These are phyloP conservation scores for Noctua pronuba DNA, from an alignment of 2,888 invertebrate species.

Conservation along the genomic window DNA sequence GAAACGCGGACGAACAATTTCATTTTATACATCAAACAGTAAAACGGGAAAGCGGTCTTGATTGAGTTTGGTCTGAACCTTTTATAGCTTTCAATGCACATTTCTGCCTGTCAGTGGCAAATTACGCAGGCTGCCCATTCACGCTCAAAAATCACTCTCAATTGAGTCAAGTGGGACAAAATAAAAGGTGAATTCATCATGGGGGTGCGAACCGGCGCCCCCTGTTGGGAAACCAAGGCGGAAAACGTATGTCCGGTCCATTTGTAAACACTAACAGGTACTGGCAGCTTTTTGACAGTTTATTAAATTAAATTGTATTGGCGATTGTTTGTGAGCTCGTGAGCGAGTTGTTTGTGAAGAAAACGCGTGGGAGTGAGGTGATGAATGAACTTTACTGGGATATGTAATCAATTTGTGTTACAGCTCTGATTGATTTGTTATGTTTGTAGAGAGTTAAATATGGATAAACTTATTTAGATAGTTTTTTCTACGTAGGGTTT, in stretches of 20 bases:
- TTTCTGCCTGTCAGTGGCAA: slow-evolving; percentile 88
- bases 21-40: slow-evolving; percentile 60
- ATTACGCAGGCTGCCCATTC: slow-evolving; percentile 89
- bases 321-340: slow-evolving; percentile 76
- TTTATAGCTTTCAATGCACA: slow-evolving; percentile 88
- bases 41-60: slow-evolving; percentile 76
- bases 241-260: slow-evolving; percentile 89
- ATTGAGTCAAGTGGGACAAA: slow-evolving; percentile 89
- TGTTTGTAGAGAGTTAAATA: slow-evolving; percentile 5
- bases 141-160: slow-evolving; percentile 89
- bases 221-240: slow-evolving; percentile 85
- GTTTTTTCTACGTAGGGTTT: not conserved
- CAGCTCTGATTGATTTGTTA: slow-evolving; percentile 42
- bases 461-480: not conserved
- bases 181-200: slow-evolving; percentile 89
- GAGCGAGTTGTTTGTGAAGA: slow-evolving; percentile 64
- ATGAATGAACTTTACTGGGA: slow-evolving; percentile 51
- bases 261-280: slow-evolving; percentile 88
- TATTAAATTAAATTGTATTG: slow-evolving; percentile 86
- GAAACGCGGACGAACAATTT: slow-evolving; percentile 56
- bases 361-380: slow-evolving; percentile 47
- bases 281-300: slow-evolving; percentile 87
- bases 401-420: slow-evolving; percentile 53
- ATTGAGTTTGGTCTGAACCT: slow-evolving; percentile 87
- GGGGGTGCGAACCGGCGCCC: slow-evolving; percentile 83